A percentile compares a stretch with the other conserved stretches of the same genome.
Conservation (phyloP, 1,140 invertebrate species). For the Philotrypesis tridentata region DNA sequence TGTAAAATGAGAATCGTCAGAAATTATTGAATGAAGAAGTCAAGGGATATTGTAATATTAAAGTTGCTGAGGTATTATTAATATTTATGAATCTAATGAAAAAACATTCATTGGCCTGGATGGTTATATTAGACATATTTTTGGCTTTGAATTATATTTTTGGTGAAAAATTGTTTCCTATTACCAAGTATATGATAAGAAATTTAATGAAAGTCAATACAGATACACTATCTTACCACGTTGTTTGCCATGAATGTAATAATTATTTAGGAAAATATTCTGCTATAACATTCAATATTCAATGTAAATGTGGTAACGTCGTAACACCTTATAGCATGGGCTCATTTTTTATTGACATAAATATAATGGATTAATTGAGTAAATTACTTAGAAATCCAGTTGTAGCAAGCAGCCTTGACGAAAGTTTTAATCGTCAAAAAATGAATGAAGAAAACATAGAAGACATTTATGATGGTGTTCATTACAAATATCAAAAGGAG, state of each 20-base stretch:
- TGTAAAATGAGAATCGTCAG: too few species aligned
- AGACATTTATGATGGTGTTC: slow-evolving; percentile 50
- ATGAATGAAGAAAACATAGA: slow-evolving; percentile 9
- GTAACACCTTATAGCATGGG: background rate
- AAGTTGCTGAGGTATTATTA: slow-evolving; percentile 5
- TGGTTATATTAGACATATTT: slow-evolving; percentile 11
- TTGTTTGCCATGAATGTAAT: background rate
- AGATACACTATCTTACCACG: background rate
- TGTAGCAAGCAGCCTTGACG: slow-evolving; percentile 17
- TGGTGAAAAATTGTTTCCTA: background rate
- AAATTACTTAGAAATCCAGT: slow-evolving; percentile 19
- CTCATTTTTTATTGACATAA: slow-evolving; percentile 16
- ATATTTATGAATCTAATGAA: slow-evolving; percentile 26
- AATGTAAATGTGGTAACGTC: slow-evolving; percentile 10
- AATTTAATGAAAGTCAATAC: slow-evolving; percentile 18
- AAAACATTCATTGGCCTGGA: slow-evolving; percentile 3
- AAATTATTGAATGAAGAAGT: too few species aligned
- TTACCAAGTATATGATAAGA: slow-evolving; percentile 25
- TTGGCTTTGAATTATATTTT: slow-evolving; percentile 7
- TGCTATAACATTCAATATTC: background rate
- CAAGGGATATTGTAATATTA: too few species aligned
- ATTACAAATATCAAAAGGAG: background rate
- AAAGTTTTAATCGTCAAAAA: slow-evolving; percentile 27
- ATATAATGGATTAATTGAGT: slow-evolving; percentile 30
- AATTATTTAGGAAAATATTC: slow-evolving; percentile 14